Evolutionary conservation across 2,113 vertebrate genomes (phyloP), one percentile per base, ranked within the genome.

Genomic region (Pseudois nayaur): DNA sequence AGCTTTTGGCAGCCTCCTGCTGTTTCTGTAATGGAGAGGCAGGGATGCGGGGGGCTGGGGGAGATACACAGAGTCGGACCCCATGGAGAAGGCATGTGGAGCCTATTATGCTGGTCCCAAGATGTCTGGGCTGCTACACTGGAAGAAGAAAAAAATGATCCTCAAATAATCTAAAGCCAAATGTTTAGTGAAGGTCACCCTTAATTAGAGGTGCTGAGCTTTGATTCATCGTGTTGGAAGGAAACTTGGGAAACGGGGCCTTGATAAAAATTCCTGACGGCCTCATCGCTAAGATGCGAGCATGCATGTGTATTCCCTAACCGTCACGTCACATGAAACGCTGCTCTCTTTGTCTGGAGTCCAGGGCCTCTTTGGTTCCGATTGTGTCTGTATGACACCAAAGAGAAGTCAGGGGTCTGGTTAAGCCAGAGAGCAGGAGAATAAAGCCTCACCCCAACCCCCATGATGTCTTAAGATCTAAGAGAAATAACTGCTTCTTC

Each of bases 91-190:
- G 79, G 79, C 94, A 93, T 91, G 76, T 90, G 88, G 96, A 93
- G 92, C 64, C 67, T 87, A 83, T 95, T 95, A 96, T 93, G 55
- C 89, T 62, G 92, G 90, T 93, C 96, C 97, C 95, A 31, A 33
- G 87, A 96, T 85, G 74, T 97, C 97, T 97, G 88, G 67, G 54
- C 14, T 1, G 45, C 89, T 79, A 31, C 36, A 5, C 12, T 8
- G 79, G 33, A 31, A 19, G 23, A 78, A 71, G 62, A 36, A 90
- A 62, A 62, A 54, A 95, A 5, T 36, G 15, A 29, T 55, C 64
- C 36, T 76, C 36, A 10, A 31, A 45, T 27, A 19, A 19, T 29
- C 12, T 25, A 43, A 78, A 88, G 83, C 86, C 96, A 71, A 27
- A 25, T 60, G 8, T 43, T 54, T 21, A 3, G 82, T 40, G 40